phyloP scores from a whole-genome alignment of 2,888 invertebrate species.

The Eulithis prunata region DNA sequence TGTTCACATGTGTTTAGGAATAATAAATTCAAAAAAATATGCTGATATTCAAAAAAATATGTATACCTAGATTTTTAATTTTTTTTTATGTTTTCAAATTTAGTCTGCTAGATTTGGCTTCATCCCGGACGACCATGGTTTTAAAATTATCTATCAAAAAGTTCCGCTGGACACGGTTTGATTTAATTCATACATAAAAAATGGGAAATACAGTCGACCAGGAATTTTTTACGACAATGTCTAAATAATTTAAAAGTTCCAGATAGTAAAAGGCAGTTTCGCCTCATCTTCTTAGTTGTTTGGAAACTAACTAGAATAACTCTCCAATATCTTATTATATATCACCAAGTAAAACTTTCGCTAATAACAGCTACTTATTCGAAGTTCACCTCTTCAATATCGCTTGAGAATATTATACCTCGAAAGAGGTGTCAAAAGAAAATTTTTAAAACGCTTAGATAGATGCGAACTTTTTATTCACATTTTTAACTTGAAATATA shows the following conservation, averaged over 20 bases:
- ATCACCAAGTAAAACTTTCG: constrained; percentile 32
- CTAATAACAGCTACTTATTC: constrained; percentile 39
- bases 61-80: no score
- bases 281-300: constrained; percentile 13
- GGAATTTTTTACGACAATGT: neutral
- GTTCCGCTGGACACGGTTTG: no score
- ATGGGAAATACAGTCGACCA: no score
- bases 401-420: constrained; percentile 34
- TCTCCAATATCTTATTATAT: constrained; percentile 29
- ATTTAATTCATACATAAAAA: no score
- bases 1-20: no score
- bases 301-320: constrained; percentile 11
- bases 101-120: no score
- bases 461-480: constrained; percentile 5
- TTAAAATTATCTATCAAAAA: no score
- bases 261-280: neutral
- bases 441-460: constrained; percentile 1
- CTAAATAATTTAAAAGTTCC: neutral
- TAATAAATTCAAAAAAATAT: no score
- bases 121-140: no score
- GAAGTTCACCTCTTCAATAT: constrained; percentile 41
- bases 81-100: no score
- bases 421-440: constrained; percentile 11
- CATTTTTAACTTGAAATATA: no score
- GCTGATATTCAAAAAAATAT: no score